phyloP scores from a whole-genome alignment of 2,797 vertebrate species.

The Otolemur crassicaudatus region DNA sequence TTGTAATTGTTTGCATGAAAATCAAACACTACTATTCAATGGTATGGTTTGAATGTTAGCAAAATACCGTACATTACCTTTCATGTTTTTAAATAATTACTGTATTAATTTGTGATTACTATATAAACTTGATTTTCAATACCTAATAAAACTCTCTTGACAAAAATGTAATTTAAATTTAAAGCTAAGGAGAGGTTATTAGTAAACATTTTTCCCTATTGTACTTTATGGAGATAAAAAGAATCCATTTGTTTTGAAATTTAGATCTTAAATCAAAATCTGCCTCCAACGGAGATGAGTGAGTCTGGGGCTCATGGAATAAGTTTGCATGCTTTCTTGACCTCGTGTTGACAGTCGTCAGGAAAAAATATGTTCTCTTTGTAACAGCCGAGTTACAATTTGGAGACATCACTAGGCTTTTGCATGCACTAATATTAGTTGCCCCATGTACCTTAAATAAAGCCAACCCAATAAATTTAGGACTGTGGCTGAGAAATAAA shows the following conservation, averaged over 20 bases:
- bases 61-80: not conserved
- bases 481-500: slow-evolving; percentile 85
- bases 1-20: slow-evolving; percentile 55
- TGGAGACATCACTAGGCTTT: slow-evolving; percentile 74
- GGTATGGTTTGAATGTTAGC: slow-evolving; percentile 50
- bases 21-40: slow-evolving; percentile 9
- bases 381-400: slow-evolving; percentile 79
- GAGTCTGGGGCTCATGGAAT: slow-evolving; percentile 49
- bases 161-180: slow-evolving; percentile 66
- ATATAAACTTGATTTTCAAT: slow-evolving; percentile 15
- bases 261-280: slow-evolving; percentile 83
- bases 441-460: slow-evolving; percentile 85
- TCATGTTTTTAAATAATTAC: slow-evolving; percentile 3
- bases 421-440: slow-evolving; percentile 81
- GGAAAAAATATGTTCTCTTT: slow-evolving; percentile 77
- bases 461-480: slow-evolving; percentile 86
- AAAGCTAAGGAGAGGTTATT: slow-evolving; percentile 62
- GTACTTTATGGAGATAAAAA: slow-evolving; percentile 78
- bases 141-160: slow-evolving; percentile 33
- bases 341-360: slow-evolving; percentile 76
- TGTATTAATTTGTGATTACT: slow-evolving; percentile 52
- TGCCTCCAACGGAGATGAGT: slow-evolving; percentile 81
- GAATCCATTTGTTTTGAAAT: slow-evolving; percentile 78
- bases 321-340: slow-evolving; percentile 77
- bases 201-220: slow-evolving; percentile 57